phyloP scores from a whole-genome alignment of 35 echinoderm and acorn worm genomes.

The Acanthaster planci region DNA sequence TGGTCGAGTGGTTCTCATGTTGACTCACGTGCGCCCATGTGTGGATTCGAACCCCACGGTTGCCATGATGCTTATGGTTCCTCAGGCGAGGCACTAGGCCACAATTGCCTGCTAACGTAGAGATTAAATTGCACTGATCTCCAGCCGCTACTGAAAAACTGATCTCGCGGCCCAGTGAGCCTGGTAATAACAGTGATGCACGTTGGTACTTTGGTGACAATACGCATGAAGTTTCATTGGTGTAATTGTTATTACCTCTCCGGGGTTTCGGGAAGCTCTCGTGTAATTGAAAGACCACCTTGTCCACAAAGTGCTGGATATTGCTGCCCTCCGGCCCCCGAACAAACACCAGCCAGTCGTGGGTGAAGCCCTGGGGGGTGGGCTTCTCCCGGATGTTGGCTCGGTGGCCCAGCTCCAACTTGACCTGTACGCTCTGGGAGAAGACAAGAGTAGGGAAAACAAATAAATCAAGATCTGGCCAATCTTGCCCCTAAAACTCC shows the following conservation, averaged over 20 bases:
- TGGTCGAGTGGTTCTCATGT: too few species aligned
- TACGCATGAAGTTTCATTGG: too few species aligned
- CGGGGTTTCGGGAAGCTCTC: conserved; percentile 89
- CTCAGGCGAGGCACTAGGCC: too few species aligned
- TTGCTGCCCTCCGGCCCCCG: conserved; percentile 88
- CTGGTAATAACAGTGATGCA: too few species aligned
- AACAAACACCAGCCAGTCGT: conserved; percentile 98
- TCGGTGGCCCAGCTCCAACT: conserved; percentile 92
- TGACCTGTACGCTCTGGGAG: conserved; percentile 92
- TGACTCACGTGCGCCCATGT: too few species aligned
- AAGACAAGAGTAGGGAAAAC: neutral
- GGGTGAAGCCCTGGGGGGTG: conserved; percentile 85
- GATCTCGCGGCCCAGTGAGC: neutral
- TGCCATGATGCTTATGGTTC: too few species aligned
- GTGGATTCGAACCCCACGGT: too few species aligned
- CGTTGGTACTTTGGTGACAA: too few species aligned
- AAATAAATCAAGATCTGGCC: neutral
- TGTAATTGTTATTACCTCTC: conserved; percentile 63
- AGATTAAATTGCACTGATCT: too few species aligned
- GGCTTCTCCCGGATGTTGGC: conserved; percentile 78
- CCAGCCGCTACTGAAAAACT: too few species aligned
- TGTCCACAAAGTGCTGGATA: conserved; percentile 97
- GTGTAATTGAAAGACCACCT: conserved; percentile 90
- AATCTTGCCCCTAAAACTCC: too few species aligned
- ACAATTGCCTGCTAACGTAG: too few species aligned